Evolutionary conservation across 2,113 vertebrate species (phyloP).

Genomic region (Plecotus auritus): DNA sequence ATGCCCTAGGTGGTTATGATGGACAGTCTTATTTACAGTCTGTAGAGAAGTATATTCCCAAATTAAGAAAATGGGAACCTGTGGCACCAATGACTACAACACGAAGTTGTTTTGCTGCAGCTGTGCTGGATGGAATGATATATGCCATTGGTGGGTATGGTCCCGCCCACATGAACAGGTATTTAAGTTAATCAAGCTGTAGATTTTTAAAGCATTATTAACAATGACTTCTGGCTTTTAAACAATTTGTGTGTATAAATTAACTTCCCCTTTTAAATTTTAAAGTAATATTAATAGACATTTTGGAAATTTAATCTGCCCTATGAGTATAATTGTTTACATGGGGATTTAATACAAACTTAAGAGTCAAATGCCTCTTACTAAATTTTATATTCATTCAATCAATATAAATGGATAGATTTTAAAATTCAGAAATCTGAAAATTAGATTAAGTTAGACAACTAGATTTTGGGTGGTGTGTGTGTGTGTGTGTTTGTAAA

Average conservation of each 20-base stretch:
- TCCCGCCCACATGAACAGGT: slow-evolving; percentile 99
- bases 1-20: slow-evolving; percentile 95
- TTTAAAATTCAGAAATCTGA: slow-evolving; percentile 50
- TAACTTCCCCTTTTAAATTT: background rate
- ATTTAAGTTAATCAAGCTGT: background rate
- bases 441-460: background rate
- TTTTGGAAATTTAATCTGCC: slow-evolving; percentile 26
- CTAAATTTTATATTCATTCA: slow-evolving; percentile 29
- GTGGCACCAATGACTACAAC: slow-evolving; percentile 97
- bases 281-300: background rate
- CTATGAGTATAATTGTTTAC: background rate
- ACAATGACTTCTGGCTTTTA: slow-evolving; percentile 39
- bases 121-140: slow-evolving; percentile 95
- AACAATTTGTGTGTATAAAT: background rate
- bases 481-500: background rate
- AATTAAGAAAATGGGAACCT: slow-evolving; percentile 93
- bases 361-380: background rate
- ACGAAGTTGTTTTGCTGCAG: slow-evolving; percentile 95
- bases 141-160: slow-evolving; percentile 98
- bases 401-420: background rate
- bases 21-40: slow-evolving; percentile 96
- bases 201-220: background rate
- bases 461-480: background rate
- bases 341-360: background rate
- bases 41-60: slow-evolving; percentile 96